phyloP scores from a whole-genome alignment of 2,888 invertebrate species.

The Drosophila mercatorum region DNA sequence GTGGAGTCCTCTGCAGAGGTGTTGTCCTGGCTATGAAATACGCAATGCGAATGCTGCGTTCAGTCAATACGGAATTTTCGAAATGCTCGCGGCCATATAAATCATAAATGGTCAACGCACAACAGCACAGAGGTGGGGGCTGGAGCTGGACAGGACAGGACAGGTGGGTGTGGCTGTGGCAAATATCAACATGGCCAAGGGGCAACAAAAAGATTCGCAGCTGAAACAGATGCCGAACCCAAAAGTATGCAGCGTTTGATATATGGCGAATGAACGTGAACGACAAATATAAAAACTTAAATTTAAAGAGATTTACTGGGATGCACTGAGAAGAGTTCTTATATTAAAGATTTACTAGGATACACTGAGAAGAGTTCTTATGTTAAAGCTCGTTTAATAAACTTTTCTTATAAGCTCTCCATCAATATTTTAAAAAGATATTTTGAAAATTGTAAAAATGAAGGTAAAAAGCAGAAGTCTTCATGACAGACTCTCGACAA shows the following conservation, averaged over 20 bases:
- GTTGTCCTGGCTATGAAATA: neutral
- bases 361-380: neutral
- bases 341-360: neutral
- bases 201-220: conserved; percentile 12
- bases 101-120: conserved; percentile 41
- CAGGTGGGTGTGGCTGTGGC: neutral
- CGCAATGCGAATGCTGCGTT: conserved; percentile 28
- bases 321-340: neutral
- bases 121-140: neutral
- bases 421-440: neutral
- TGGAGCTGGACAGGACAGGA: neutral
- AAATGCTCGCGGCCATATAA: conserved; percentile 39
- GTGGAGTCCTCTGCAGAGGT: neutral
- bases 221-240: conserved; percentile 43
- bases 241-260: conserved; percentile 32
- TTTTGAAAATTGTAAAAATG: neutral
- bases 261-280: neutral
- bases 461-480: neutral
- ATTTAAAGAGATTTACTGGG: neutral
- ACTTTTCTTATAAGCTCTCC: neutral
- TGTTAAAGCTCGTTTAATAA: neutral
- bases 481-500: no score
- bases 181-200: conserved; percentile 29
- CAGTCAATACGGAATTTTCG: conserved; percentile 42
- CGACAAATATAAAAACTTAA: neutral